Evolutionary conservation across 2,797 vertebrate species (phyloP), one percentile per base, ranked within the genome.

Genomic region (Sebastolobus altivelis): DNA sequence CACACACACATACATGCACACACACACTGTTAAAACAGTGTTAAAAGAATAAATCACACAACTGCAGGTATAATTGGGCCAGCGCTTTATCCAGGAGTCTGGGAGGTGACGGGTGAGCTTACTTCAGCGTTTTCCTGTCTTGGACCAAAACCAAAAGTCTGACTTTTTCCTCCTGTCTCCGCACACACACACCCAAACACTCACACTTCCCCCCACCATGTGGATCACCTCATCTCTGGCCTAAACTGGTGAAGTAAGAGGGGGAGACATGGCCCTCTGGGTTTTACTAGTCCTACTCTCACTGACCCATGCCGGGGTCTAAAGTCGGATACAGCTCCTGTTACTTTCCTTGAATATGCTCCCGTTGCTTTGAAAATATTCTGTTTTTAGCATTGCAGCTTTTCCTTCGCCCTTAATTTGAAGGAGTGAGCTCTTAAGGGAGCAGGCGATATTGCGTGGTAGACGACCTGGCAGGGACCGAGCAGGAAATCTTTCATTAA

Each of bases 401-500:
- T 89, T 91, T 86, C 77, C 73, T 33, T 88, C 78, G 58, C 66
- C 73, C 82, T 81, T 87, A 82, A 92, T 88, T 91, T 88, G 77
- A 86, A 83, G 84, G 75, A 84, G 58, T 65, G 54, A 82, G 65
- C 81, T 87, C 40, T 86, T 59, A 77, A 73, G 77, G 77, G 75
- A 84, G 80, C 5, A 29, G 67, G 68, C 54, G 73, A 82, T 88
- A 89, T 85, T 88, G 85, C 74, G 66, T 88, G 90, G 87, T 82
- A 87, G 81, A 87, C 6, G 6, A 74, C 65, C 85, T 87, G 86
- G 82, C 87, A 86, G 83, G 55, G 59, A 77, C 70, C 22, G 31
- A 75, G 86, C 90, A 94, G 93, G 93, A 94, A 94, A 93, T 92
- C 92, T 94, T 92, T 93, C 88, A 94, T 93, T 93, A 93, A 94